Base-by-base conservation (phyloP, 1,140 invertebrate genomes). In the Atta colombica region DNA sequence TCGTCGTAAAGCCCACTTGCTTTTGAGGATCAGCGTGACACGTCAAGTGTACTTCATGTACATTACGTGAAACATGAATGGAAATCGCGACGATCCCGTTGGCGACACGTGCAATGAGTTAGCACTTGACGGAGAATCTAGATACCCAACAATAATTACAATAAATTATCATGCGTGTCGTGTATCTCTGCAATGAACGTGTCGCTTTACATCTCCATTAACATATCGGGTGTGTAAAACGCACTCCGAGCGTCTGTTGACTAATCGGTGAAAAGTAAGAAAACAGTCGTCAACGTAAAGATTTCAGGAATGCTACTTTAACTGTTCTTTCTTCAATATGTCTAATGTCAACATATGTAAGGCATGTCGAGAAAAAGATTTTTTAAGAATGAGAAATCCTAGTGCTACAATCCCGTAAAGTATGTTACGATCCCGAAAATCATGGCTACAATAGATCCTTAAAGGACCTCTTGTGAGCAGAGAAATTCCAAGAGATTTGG, bases 61-160 rank as follows among this genome's bases (percentile, higher is more conserved):
- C 25, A 25, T 0, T 25, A 25, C 25, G 25, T 77, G 39, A 82
- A 72, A 81, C 63, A 58, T 89, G 89, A 93, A 92, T 93, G 91
- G 89, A 92, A 92, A 85, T 91, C 88, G 86, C 86, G 88, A 87
- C 89, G 86, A 85, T 78, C 74, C 66, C 77, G 60, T 61, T 65
- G 65, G 69, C 86, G 77, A 86, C 55, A 74, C 65, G 88, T 77
- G 86, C 87, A 86, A 84, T 86, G 85, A 87, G 60, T 89, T 77
- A 77, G 71, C 78, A 63, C 60, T 85, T 86, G 85, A 80, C 55
- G 55, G 18, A 45, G 61, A 80, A 71, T 58, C 55, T 58, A 58
- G 80, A 68, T 74, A 35, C n/a, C 74, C 89, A 77, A 86, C 39
- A 80, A 88, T 84, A 89, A 81, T 74, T 75, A 39, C 14, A 69